Evolutionary conservation across 2,888 invertebrate genomes (phyloP), one percentile per base, ranked within the genome.

Genomic region (Phaonia tiefii): DNA sequence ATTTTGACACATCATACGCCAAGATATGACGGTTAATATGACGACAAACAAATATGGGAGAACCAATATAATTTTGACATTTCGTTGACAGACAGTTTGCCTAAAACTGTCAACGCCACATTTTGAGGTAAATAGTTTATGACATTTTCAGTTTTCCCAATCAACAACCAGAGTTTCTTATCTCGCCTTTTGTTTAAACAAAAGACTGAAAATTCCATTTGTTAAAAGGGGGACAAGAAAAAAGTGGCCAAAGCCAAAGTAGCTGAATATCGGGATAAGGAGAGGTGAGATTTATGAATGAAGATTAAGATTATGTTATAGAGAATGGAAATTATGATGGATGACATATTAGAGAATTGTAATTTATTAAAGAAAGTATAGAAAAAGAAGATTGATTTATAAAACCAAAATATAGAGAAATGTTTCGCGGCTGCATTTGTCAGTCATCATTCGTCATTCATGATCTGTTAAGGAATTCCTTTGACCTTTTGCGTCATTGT

Each of bases 71-170:
- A 76, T 75, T 80, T 58, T 77, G 80, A 72, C 78, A 80, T 67
- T 78, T 74, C 51, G 31, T 76, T 83, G 84, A 84, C 80, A 74
- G 82, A 79, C 84, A 83, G 80, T 75, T 75, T 75, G 66, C 79
- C 81, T 75, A 83, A 77, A 82, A 76, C 75, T 84, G 84, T 84
- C 84, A 84, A 78, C 72, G 15, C 71, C 20, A 66, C 44, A 58
- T 58, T 63, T 63, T 42, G 13, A 22, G 63, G 20, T 75, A 67
- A 72, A 79, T 72, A 60, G 60, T 75, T 75, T 71, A 66, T 75
- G 74, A 71, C 70, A 79, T 65, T 74, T 60, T 60, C 39, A 13
- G 17, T 31, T 58, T 26, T 65, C 2, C 3, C 49, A 56, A 74
- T 58, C 60, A 46, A 51, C 11, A 49, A 25, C 13, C 42, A 39